Evolutionary conservation across 2,888 invertebrate genomes (phyloP).

Genomic region (Creontiades dilutus): DNA sequence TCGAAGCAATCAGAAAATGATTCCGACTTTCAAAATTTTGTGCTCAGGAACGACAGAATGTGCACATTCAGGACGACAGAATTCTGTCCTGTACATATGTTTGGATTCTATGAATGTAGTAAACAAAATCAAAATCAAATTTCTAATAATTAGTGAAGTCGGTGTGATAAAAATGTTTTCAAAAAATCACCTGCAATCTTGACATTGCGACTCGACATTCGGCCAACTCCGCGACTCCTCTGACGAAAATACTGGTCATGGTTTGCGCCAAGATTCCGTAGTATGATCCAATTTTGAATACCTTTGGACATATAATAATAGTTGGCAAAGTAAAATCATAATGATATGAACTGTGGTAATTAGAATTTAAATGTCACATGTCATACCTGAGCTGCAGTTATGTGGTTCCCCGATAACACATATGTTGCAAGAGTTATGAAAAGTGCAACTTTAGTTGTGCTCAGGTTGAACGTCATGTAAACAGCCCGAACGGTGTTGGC

Average conservation of each 20-base stretch:
- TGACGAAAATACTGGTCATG: constrained; percentile 79
- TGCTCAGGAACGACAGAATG: too few species aligned
- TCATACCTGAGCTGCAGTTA: constrained; percentile 74
- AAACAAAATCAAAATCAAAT: too few species aligned
- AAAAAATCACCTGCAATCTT: constrained; percentile 81
- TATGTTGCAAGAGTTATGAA: constrained; percentile 85
- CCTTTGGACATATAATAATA: constrained; percentile 72
- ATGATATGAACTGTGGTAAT: too few species aligned
- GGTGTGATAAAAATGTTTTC: too few species aligned
- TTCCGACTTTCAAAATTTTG: too few species aligned
- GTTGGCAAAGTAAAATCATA: background rate
- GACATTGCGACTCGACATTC: constrained; percentile 84
- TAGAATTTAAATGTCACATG: too few species aligned
- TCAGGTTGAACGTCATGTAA: constrained; percentile 83
- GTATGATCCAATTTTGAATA: constrained; percentile 78
- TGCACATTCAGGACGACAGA: too few species aligned
- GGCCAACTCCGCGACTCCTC: constrained; percentile 82
- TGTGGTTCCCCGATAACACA: constrained; percentile 76
- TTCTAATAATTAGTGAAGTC: too few species aligned
- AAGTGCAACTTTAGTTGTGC: constrained; percentile 85
- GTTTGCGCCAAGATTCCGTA: constrained; percentile 77
- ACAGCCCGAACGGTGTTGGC: constrained; percentile 83
- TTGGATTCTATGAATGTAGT: too few species aligned
- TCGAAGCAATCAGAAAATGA: too few species aligned
- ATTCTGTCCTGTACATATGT: too few species aligned